These are phyloP conservation scores for Microcebus murinus DNA, from an alignment of 2,113 vertebrate genomes.

Conservation along the genomic window DNA sequence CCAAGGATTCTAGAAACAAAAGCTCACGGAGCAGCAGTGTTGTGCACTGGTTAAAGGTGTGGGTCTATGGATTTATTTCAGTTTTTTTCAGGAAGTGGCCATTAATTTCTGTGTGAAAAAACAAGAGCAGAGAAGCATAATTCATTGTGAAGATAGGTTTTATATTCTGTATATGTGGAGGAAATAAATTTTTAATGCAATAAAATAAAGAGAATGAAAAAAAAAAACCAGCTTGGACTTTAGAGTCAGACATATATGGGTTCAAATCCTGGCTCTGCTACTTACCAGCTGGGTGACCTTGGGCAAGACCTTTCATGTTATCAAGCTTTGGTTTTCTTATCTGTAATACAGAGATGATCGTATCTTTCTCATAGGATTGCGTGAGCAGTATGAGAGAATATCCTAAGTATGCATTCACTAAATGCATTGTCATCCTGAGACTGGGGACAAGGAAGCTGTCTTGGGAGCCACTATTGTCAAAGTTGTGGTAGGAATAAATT, in stretches of 20 bases:
- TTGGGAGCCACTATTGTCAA: neutral
- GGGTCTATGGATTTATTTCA: slow-evolving; percentile 68
- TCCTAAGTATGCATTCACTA: neutral
- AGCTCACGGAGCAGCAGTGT: neutral
- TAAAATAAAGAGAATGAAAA: slow-evolving; percentile 61
- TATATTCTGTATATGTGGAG: slow-evolving; percentile 70
- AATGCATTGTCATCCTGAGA: neutral
- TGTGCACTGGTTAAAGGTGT: neutral
- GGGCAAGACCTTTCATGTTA: neutral
- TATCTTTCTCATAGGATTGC: neutral
- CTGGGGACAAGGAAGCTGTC: neutral
- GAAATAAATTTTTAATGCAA: slow-evolving; percentile 73
- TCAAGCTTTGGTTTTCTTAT: neutral
- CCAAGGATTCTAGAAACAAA: slow-evolving; percentile 54
- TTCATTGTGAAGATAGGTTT: slow-evolving; percentile 73
- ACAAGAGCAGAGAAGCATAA: slow-evolving; percentile 67
- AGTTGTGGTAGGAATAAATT: neutral
- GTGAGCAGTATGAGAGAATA: neutral
- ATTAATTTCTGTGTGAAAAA: slow-evolving; percentile 75
- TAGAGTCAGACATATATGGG: neutral
- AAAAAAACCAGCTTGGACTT: neutral
- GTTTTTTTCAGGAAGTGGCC: slow-evolving; percentile 70
- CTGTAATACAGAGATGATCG: neutral
- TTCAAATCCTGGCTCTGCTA: slow-evolving; percentile 57
- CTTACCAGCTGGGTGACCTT: neutral